phyloP scores from a whole-genome alignment of 1,140 invertebrate species.

The Lucilia cuprina region DNA sequence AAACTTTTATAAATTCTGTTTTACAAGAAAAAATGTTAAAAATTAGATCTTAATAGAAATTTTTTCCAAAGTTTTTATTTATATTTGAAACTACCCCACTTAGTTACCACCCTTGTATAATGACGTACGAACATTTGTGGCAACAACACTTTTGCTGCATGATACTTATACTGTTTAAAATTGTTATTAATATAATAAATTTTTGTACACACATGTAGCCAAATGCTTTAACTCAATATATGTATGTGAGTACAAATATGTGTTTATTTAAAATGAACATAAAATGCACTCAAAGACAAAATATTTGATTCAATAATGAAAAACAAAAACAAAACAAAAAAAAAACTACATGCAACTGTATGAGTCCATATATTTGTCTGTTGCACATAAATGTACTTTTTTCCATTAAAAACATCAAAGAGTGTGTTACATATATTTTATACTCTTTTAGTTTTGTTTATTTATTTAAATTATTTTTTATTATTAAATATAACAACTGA shows the following conservation, averaged over 20 bases:
- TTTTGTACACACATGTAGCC: background rate
- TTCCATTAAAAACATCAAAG: background rate
- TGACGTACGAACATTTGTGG: background rate
- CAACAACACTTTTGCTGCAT: background rate
- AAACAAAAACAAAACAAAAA: background rate
- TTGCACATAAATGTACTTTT: background rate
- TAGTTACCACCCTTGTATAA: background rate
- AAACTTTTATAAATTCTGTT: too few species aligned
- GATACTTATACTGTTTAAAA: background rate
- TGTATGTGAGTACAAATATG: too few species aligned
- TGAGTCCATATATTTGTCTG: background rate
- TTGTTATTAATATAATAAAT: slow-evolving; percentile 6
- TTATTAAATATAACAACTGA: background rate
- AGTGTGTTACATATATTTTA: background rate
- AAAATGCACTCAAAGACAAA: background rate
- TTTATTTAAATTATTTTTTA: background rate
- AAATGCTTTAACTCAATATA: background rate
- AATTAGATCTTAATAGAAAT: too few species aligned
- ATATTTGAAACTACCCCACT: too few species aligned
- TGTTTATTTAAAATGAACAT: background rate
- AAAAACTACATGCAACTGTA: too few species aligned
- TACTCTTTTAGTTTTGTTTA: background rate
- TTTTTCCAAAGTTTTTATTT: too few species aligned
- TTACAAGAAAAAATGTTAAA: too few species aligned
- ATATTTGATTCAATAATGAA: background rate